Evolutionary conservation across 2,797 vertebrate species (phyloP), one percentile per base, ranked within the genome.

Genomic region (Diglossa cyanea): DNA sequence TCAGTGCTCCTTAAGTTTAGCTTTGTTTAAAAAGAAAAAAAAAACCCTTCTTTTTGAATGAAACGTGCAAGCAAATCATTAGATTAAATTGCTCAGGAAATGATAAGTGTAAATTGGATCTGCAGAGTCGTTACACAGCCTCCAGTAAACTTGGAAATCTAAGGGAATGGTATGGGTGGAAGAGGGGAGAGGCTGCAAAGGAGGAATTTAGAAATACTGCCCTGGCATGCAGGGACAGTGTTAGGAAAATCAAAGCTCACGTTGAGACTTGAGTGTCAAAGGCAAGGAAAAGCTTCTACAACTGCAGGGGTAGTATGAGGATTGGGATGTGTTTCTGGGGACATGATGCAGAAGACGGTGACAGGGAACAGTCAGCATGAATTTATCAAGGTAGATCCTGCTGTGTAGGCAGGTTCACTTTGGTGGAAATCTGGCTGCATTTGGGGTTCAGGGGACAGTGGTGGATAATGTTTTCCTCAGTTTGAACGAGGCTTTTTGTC

Each of bases 1-100:
- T 74, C 92, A 92, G 13, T 68, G 90, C 77, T 88, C 42, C 61
- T 83, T 86, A 76, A 86, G 74, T 85, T 87, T 76, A 78, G 44
- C 78, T 93, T 95, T 92, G 61, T 94, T 95, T 88, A 76, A 86
- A 90, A 88, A 81, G n/a, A 21, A 87, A 70, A 63, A 86, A 57
- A 26, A 39, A 7, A 3, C 0, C 4, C 28, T 61, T 65, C 20
- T 68, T 94, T 74, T 77, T 88, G 79, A 87, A 57, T 54, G 81
- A 91, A 92, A 91, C 0, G 0, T 80, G 67, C 93, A 92, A 89
- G 81, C 72, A 88, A 74, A 80, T 90, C 17, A 83, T 91, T 79
- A 89, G 60, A 55, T 90, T 50, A 78, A 87, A 89, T 65, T 85
- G 80, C 47, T 84, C 30, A 61, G 72, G 86, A 86, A 89, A 55